Conservation (phyloP, 2,888 invertebrate genomes). For the Dendrolimus pini region DNA sequence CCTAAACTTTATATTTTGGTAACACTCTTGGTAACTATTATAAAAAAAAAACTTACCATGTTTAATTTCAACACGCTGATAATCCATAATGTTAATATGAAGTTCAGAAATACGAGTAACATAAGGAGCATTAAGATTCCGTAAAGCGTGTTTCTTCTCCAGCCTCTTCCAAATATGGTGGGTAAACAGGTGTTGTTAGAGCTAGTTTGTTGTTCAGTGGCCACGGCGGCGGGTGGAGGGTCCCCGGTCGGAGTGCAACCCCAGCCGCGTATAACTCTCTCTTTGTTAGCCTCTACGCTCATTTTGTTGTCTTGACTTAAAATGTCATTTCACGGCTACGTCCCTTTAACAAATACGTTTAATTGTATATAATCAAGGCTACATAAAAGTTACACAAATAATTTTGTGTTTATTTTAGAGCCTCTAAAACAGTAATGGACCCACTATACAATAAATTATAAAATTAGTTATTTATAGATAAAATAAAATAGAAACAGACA, state of each 20-base stretch:
- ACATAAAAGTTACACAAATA: too few relatives aligned
- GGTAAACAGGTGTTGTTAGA: conserved; percentile 36
- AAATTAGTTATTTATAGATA: too few relatives aligned
- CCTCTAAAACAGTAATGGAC: too few relatives aligned
- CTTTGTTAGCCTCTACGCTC: conserved; percentile 39
- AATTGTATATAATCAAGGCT: too few relatives aligned
- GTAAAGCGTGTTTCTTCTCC: conserved; percentile 96
- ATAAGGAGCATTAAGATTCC: conserved; percentile 89
- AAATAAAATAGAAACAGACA: too few relatives aligned
- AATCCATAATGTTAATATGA: conserved; percentile 97
- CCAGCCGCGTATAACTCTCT: conserved; percentile 54
- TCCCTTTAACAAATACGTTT: background rate
- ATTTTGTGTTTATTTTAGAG: too few relatives aligned
- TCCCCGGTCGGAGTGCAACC: conserved; percentile 62
- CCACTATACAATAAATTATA: too few relatives aligned
- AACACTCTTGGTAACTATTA: too few relatives aligned
- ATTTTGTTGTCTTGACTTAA: conserved; percentile 19
- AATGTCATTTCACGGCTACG: background rate
- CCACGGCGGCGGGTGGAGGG: conserved; percentile 34
- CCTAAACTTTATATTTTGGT: too few relatives aligned
- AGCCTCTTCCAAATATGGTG: conserved; percentile 76
- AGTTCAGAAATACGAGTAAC: conserved; percentile 92
- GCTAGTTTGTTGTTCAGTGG: conserved; percentile 18
- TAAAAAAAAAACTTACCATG: conserved; percentile 80
- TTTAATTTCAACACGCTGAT: conserved; percentile 95